Evolutionary conservation across 2,797 vertebrate genomes (phyloP).

Genomic region (Parauchenoglanis punctatus): DNA sequence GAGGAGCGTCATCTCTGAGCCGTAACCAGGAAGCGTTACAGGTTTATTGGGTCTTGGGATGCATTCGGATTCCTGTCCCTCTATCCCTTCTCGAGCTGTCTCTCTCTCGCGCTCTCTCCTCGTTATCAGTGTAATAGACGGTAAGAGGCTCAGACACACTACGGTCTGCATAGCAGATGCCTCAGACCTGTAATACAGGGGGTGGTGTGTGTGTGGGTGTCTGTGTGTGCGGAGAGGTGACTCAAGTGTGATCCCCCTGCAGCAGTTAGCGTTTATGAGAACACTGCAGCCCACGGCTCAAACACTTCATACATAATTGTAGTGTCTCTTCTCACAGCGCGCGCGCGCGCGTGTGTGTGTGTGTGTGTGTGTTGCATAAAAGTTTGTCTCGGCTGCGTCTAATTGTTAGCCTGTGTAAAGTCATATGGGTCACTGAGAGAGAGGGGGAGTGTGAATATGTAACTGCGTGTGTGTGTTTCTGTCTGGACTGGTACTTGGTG

Average conservation of each 20-base stretch:
- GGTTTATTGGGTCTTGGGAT: slow-evolving; percentile 13
- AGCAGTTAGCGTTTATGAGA: slow-evolving; percentile 18
- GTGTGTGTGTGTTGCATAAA: not conserved
- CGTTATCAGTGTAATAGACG: not conserved
- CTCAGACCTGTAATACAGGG: not conserved
- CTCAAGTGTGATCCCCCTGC: slow-evolving; percentile 4
- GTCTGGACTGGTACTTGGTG: not conserved
- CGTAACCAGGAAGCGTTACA: not conserved
- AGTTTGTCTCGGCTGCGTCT: not conserved
- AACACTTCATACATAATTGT: slow-evolving; percentile 23
- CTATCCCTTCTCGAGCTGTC: not conserved
- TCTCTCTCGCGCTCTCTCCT: slow-evolving; percentile 14
- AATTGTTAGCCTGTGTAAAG: not conserved
- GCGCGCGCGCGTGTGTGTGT: not conserved
- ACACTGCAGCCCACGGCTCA: not conserved
- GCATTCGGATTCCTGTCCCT: slow-evolving; percentile 14
- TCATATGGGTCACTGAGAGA: not conserved
- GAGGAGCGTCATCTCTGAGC: not conserved
- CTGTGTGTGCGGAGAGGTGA: not conserved
- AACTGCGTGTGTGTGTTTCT: not conserved
- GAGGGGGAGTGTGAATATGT: not conserved
- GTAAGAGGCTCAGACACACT: slow-evolving; percentile 53
- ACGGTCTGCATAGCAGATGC: not conserved
- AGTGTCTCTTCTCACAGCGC: not conserved
- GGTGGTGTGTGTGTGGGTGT: not conserved